Percentiles rank a stretch among this genome's conserved stretches.
Conservation (phyloP, 92 coral and sea anemone species). For the Virgularia gustaviana region DNA sequence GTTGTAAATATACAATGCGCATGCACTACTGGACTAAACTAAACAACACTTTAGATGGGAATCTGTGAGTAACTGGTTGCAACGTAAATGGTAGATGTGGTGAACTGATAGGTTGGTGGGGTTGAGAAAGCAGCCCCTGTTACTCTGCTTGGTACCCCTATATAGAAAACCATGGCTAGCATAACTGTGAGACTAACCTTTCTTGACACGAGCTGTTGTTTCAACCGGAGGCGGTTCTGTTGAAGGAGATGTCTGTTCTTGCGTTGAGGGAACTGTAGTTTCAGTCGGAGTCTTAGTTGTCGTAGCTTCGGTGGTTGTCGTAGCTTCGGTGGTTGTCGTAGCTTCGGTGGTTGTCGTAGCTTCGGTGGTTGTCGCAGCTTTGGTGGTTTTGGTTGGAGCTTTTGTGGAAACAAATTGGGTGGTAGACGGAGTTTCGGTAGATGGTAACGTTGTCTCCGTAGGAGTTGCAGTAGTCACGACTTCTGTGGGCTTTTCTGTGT, state of each 20-base stretch:
- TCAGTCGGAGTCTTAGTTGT: not conserved
- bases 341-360: not conserved
- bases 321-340: not conserved
- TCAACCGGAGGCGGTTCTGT: slow-evolving; percentile 6
- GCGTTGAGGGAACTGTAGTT: too few species aligned
- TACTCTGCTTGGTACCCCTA: too few species aligned
- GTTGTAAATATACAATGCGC: too few species aligned
- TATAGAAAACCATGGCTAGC: too few species aligned
- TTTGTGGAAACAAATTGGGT: too few species aligned
- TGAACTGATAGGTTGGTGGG: too few species aligned
- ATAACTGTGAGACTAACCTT: too few species aligned
- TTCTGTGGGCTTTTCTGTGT: not conserved
- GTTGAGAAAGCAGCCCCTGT: not conserved
- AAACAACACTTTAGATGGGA: too few species aligned
- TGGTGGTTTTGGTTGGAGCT: not conserved
- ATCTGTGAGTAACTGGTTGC: too few species aligned
- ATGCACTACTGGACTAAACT: too few species aligned
- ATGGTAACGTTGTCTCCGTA: not conserved
- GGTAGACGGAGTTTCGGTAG: slow-evolving; percentile 2
- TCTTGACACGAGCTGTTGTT: slow-evolving; percentile 26
- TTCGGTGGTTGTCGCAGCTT: not conserved
- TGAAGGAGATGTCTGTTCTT: not conserved
- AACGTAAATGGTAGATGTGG: too few species aligned
- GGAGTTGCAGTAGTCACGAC: not conserved
- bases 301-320: not conserved